Conservation (phyloP, 92 coral and sea anemone species). For the Heliopora coerulea region DNA sequence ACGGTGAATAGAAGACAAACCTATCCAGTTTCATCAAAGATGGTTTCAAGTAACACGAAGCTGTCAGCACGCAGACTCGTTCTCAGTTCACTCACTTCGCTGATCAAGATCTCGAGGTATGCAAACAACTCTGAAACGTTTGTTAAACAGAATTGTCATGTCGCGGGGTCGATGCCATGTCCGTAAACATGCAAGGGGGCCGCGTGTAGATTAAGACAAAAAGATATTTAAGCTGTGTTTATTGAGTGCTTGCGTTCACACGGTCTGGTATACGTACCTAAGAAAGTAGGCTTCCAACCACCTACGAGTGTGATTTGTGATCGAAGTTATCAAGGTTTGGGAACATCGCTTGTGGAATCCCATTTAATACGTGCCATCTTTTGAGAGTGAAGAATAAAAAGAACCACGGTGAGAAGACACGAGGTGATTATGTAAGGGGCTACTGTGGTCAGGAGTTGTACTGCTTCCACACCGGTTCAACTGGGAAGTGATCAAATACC, state of each 20-base stretch:
- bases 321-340: too few relatives aligned
- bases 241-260: background rate
- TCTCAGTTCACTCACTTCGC: background rate
- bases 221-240: background rate
- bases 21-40: background rate
- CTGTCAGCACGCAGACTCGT: background rate
- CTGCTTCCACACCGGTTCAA: background rate
- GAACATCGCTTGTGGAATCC: too few relatives aligned
- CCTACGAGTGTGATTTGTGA: too few relatives aligned
- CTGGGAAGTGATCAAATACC: background rate
- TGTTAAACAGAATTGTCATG: background rate
- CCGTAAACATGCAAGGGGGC: background rate
- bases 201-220: background rate
- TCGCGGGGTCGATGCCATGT: background rate
- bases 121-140: background rate
- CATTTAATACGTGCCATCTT: too few relatives aligned
- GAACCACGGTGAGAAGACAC: too few relatives aligned
- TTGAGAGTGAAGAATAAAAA: too few relatives aligned
- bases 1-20: too few relatives aligned
- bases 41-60: background rate
- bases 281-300: too few relatives aligned
- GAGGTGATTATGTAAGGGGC: too few relatives aligned
- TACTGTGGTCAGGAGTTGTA: too few relatives aligned
- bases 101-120: constrained; percentile 6
- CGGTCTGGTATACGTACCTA: background rate